phyloP scores from a whole-genome alignment of 2,113 vertebrate genomes.

The Tragelaphus strepsiceros region DNA sequence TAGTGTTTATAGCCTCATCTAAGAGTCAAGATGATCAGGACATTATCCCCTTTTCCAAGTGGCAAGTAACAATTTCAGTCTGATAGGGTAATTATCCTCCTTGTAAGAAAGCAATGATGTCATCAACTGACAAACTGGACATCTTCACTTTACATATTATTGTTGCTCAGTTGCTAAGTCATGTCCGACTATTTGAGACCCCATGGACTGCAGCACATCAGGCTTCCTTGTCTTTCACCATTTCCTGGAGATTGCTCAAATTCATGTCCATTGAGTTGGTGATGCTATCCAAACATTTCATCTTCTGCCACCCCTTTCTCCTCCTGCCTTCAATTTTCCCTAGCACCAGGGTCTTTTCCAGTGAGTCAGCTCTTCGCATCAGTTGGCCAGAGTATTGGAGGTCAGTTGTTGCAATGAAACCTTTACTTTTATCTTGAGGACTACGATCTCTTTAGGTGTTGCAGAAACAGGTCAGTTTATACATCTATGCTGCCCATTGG shows the following conservation, averaged over 20 bases:
- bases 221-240: neutral
- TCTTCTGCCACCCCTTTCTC: neutral
- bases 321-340: neutral
- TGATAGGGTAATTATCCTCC: neutral
- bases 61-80: neutral
- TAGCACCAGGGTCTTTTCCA: neutral
- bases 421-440: neutral
- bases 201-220: neutral
- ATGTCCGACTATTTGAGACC: neutral
- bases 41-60: neutral
- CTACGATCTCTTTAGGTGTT: neutral
- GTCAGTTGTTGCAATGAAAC: neutral
- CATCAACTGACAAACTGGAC: neutral
- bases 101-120: neutral
- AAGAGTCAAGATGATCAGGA: neutral
- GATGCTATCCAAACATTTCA: neutral
- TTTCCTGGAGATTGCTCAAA: neutral
- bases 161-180: neutral
- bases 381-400: neutral
- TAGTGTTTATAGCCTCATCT: neutral
- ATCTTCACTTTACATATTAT: neutral
- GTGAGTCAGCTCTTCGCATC: neutral
- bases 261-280: neutral
- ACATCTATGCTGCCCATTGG: rapidly evolving
- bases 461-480: neutral